Base-by-base conservation (phyloP, 2,888 invertebrate genomes). In the Microdon myrmicae region DNA sequence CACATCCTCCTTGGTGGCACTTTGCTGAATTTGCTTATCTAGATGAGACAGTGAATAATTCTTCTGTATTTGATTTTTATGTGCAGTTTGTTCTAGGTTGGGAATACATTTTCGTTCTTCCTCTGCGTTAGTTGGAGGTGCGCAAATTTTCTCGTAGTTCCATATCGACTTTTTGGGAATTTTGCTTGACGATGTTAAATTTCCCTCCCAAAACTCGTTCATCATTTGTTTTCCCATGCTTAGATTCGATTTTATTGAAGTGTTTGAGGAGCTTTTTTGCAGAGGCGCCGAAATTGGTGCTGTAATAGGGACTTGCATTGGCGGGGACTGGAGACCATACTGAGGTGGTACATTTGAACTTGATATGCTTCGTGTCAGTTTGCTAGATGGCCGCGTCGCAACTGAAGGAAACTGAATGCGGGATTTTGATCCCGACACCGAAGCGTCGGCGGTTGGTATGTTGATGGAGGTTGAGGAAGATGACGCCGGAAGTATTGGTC, bases 131-230 rank as follows among this genome's bases (percentile, higher is more conserved):
- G 60, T 22, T 7, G 54, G 44, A 16, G 68, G 66, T 2, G 73
- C 73, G 43, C 76, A 75, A 2, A 80, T 79, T 64, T 79, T 80
- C 19, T 78, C 78, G 60, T 77, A 80, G 69, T 79, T 79, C 81
- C 81, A 81, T 5, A 75, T 72, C 0, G 75, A 72, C 5, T 74
- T 74, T 41, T 77, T 79, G 2, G 75, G 77, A 0, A 74, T 73
- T 49, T 78, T 76, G 17, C 74, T 73, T 1, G 71, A 72, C 9
- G 75, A 72, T n/a, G 72, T 73, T 0, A 78, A 59, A 68, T 81
- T 79, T 16, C 77, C 79, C 9, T 72, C 69, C 80, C 80, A 81
- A 68, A 80, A 80, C 14, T 78, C 75, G 47, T 79, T 80, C 72
- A 80, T 73, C 9, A 76, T 47, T 55, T 79, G 79, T 34, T 79